Conservation (phyloP, 2,113 vertebrate species). For the Clarias magur region DNA sequence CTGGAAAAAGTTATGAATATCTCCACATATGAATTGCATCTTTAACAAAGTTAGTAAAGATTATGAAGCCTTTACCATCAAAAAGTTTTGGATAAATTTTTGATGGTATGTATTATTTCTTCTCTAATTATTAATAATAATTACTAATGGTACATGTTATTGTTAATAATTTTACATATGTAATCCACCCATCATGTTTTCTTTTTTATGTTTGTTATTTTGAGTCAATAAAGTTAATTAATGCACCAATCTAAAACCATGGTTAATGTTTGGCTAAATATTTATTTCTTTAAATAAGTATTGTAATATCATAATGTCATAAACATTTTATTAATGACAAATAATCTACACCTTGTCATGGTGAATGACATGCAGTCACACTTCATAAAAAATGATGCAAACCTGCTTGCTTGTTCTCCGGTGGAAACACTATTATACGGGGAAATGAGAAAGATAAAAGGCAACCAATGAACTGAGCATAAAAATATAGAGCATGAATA, state of each 20-base stretch:
- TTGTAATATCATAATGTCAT: background rate
- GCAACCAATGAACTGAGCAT: background rate
- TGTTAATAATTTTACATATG: background rate
- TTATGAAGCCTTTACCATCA: no score
- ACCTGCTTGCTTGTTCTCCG: background rate
- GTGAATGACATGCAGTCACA: constrained; percentile 21
- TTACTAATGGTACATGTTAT: background rate
- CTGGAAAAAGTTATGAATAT: background rate
- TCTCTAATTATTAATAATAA: no score
- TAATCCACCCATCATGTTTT: background rate
- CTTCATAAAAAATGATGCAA: background rate
- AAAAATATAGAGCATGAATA: constrained; percentile 27
- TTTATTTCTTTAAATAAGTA: background rate
- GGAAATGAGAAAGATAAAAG: background rate
- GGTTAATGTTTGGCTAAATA: background rate
- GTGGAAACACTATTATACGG: background rate
- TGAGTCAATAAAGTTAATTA: background rate
- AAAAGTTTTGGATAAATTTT: no score
- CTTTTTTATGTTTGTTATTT: background rate
- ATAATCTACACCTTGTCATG: constrained; percentile 19
- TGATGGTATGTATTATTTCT: no score
- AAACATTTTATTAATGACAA: constrained; percentile 41
- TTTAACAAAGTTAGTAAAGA: no score
- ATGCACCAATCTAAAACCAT: background rate
- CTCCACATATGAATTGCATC: background rate